phyloP scores from a whole-genome alignment of 2,888 invertebrate species.

The Tetragnatha montana region DNA sequence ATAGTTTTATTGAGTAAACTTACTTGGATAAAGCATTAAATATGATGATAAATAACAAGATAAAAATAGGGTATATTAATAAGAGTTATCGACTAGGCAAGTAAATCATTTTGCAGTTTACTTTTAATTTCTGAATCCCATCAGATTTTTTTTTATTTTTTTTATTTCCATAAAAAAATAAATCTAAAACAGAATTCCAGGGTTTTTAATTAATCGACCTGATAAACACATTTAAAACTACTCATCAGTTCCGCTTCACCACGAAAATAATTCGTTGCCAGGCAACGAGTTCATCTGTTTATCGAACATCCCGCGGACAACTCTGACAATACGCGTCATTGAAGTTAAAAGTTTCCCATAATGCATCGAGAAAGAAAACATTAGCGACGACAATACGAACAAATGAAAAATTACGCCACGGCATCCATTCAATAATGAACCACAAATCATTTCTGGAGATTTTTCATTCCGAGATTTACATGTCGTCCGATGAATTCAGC shows the following conservation, averaged over 20 bases:
- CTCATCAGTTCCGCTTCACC: background rate
- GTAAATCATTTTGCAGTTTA: no score
- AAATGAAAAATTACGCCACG: background rate
- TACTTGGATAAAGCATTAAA: no score
- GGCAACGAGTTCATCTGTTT: background rate
- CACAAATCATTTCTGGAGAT: background rate
- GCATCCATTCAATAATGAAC: background rate
- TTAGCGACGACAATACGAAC: background rate
- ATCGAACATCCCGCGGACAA: background rate
- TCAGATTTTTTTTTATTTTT: no score
- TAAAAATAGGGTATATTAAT: no score
- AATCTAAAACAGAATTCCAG: background rate
- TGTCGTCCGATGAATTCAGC: background rate
- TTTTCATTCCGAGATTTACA: background rate
- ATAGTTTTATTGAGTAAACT: no score
- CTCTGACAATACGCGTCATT: background rate
- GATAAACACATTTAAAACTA: background rate
- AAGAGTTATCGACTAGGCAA: no score
- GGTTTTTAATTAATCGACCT: background rate
- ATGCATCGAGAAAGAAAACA: background rate
- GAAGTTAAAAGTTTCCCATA: background rate
- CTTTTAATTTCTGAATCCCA: no score
- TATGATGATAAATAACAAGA: no score
- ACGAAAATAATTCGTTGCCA: background rate
- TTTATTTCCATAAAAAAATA: no score